Evolutionary conservation across 2,888 invertebrate genomes (phyloP).

Genomic region (Tipula lateralis): DNA sequence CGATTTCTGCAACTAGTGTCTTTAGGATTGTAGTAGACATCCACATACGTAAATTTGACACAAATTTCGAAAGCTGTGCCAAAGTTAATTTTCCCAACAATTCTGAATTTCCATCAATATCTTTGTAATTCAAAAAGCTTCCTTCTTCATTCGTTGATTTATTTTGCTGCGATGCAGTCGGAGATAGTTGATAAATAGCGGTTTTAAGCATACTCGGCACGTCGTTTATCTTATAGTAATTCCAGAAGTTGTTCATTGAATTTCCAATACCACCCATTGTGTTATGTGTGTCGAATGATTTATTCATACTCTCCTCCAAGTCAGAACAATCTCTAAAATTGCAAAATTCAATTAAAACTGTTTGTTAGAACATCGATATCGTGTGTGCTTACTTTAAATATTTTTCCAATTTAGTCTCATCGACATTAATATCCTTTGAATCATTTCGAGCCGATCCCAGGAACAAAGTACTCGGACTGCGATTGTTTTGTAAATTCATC

Average conservation of each 20-base stretch:
- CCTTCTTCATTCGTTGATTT: slow-evolving; percentile 44
- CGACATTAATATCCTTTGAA: slow-evolving; percentile 50
- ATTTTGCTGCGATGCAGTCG: slow-evolving; percentile 43
- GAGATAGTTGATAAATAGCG: slow-evolving; percentile 47
- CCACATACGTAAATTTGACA: slow-evolving; percentile 79
- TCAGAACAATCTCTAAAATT: slow-evolving; percentile 39
- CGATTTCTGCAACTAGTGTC: slow-evolving; percentile 70
- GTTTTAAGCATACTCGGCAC: slow-evolving; percentile 46
- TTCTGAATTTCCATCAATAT: slow-evolving; percentile 46
- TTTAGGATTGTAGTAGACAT: slow-evolving; percentile 76
- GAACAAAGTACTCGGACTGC: slow-evolving; percentile 40
- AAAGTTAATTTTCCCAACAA: slow-evolving; percentile 50
- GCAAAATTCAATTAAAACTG: neutral
- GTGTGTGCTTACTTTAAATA: slow-evolving; percentile 48
- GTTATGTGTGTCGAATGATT: slow-evolving; percentile 34
- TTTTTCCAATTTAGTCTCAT: slow-evolving; percentile 50
- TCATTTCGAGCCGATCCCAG: slow-evolving; percentile 44
- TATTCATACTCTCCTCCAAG: slow-evolving; percentile 41
- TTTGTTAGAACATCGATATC: neutral
- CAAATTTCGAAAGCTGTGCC: slow-evolving; percentile 68
- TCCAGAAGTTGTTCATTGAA: slow-evolving; percentile 48
- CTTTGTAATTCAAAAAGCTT: slow-evolving; percentile 38
- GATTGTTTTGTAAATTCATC: slow-evolving; percentile 40
- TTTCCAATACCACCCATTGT: slow-evolving; percentile 25
- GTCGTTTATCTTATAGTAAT: slow-evolving; percentile 44